A percentile compares a stretch with the other conserved stretches of the same genome.
These are phyloP conservation scores for Drosophila putrida DNA, from an alignment of 2,888 invertebrate genomes.

Conservation along the genomic window DNA sequence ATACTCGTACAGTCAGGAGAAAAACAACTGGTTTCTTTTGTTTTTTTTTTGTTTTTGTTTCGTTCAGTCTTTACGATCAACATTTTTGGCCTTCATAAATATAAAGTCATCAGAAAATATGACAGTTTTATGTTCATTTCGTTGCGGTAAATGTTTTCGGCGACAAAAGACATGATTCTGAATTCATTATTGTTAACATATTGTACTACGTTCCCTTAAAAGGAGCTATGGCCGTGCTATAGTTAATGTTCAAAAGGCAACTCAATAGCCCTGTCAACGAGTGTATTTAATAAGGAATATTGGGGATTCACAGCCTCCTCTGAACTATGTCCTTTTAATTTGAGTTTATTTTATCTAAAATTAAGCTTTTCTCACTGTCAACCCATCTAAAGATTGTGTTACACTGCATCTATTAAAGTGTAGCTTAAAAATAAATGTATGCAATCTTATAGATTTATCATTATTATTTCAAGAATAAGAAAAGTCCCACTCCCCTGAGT, in stretches of 20 bases:
- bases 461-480: too few species aligned
- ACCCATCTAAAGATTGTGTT: neutral
- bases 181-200: conserved; percentile 77
- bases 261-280: conserved; percentile 20
- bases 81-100: conserved; percentile 81
- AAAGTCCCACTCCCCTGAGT: neutral
- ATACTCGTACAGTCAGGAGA: conserved; percentile 12
- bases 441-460: too few species aligned
- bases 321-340: neutral
- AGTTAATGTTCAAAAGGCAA: conserved; percentile 8
- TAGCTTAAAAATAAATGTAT: too few species aligned
- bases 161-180: conserved; percentile 75
- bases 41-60: conserved; percentile 12
- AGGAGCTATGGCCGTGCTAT: conserved; percentile 38
- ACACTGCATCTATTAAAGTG: too few species aligned
- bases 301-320: neutral
- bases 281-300: conserved; percentile 6
- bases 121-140: conserved; percentile 81
- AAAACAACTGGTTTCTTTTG: conserved; percentile 60
- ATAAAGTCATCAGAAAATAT: conserved; percentile 82
- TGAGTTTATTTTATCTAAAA: neutral
- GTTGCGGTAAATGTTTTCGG: conserved; percentile 78
- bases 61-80: conserved; percentile 45
- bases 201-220: conserved; percentile 56
- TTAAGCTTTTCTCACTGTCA: neutral